Evolutionary conservation across 2,888 invertebrate species (phyloP), one percentile per base, ranked within the genome.

Genomic region (Saturnia pavonia): DNA sequence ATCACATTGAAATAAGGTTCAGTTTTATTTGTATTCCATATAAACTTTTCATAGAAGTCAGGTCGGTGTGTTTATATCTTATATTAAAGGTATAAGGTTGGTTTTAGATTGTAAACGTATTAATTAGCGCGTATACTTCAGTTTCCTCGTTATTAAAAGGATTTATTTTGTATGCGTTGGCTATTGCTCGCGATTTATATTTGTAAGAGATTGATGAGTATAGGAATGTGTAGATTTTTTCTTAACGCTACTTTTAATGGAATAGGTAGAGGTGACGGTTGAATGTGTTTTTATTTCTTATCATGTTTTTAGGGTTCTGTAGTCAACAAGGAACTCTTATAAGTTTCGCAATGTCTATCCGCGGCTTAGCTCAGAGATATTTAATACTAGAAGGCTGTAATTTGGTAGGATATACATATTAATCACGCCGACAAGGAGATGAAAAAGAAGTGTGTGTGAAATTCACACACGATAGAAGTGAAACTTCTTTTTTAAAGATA

Each of bases 81-180:
- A 54, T 48, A 1, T 12, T 25, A 40, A 48, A n/a, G 68, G 2
- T 14, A 54, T 68, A 68, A 68, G 40, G 54, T 51, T 54, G 51
- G 54, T 68, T 68, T 68, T 68, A 16, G 57, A 34, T 19, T 57
- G 22, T 19, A 9, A 14, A 8, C 25, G 25, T 12, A 12, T 51
- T 68, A 68, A 68, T 51, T 40, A 54, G 19, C 27, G 40, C 54
- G n/a, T 16, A 54, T 16, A 67, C 22, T 12, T 68, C 40, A 25
- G 72, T 73, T 74, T 74, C 70, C 70, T 72, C 57, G 72, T 74
- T 74, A 74, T 74, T 72, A 68, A 45, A 74, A 72, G 72, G 71
- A 72, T 68, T 73, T 71, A 71, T 73, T 71, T 73, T 67, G 69
- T 69, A 70, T 67, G 54, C 67, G 66, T 67, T 70, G 40, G 40